Evolutionary conservation across 1,140 invertebrate species (phyloP).

Genomic region (Nasonia giraulti): DNA sequence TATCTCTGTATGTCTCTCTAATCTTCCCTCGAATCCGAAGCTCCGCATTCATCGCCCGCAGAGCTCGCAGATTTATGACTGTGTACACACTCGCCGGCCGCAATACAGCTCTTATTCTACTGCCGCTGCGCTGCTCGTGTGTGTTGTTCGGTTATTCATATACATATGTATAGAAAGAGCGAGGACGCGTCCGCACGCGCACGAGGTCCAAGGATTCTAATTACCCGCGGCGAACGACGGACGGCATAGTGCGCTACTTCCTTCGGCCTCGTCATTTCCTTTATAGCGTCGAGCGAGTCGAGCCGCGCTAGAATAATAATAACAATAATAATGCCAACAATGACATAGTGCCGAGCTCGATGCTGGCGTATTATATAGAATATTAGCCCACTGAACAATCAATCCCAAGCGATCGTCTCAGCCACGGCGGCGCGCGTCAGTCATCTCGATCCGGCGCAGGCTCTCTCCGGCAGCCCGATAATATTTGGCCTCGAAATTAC

Average conservation of each 20-base stretch:
- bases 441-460: too few species aligned
- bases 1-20: slow-evolving; percentile 5
- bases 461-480: neutral
- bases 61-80: slow-evolving; percentile 69
- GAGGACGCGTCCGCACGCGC: neutral
- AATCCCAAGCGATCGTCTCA: too few species aligned
- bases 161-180: neutral
- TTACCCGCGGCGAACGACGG: slow-evolving; percentile 34
- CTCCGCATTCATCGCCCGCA: slow-evolving; percentile 67
- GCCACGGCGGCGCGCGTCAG: too few species aligned
- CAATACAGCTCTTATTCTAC: too few species aligned
- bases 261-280: slow-evolving; percentile 34
- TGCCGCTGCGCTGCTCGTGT: neutral
- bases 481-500: slow-evolving; percentile 6
- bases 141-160: slow-evolving; percentile 47
- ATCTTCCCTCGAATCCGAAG: slow-evolving; percentile 57
- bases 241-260: slow-evolving; percentile 8
- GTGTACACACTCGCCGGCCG: slow-evolving; percentile 56
- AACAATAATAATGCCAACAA: too few species aligned
- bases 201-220: slow-evolving; percentile 30
- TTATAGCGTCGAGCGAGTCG: neutral
- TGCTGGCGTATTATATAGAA: too few species aligned
- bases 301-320: too few species aligned
- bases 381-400: too few species aligned
- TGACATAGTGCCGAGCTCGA: too few species aligned